Conservation (phyloP, 2,113 vertebrate genomes). For the Chroicocephalus ridibundus region DNA sequence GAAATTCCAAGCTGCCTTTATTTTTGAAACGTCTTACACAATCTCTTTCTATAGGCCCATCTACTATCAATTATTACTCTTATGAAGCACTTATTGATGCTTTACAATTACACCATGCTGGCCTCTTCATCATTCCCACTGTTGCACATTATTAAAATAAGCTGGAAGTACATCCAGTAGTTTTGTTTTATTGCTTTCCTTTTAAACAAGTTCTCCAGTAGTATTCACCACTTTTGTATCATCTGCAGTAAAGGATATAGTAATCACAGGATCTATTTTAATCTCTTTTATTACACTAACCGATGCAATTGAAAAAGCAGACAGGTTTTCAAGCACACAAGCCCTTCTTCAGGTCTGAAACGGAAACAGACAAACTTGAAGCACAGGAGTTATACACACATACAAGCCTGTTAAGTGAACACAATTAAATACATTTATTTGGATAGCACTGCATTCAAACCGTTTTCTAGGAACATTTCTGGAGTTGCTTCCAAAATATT, state of each 20-base stretch:
- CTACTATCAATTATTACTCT: background rate
- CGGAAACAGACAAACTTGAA: background rate
- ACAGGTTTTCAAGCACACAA: background rate
- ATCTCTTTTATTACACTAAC: background rate
- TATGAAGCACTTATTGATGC: background rate
- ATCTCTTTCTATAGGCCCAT: background rate
- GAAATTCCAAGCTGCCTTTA: background rate
- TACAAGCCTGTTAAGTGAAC: background rate
- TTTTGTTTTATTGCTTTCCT: background rate
- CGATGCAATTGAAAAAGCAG: background rate
- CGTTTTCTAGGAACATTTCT: background rate
- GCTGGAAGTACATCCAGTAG: background rate
- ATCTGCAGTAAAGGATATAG: background rate
- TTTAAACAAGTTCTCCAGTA: background rate
- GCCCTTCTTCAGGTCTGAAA: background rate
- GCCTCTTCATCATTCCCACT: background rate
- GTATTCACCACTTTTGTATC: background rate
- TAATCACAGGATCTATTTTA: background rate
- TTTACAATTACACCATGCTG: background rate
- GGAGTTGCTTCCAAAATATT: background rate
- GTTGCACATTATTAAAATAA: background rate
- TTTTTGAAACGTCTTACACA: background rate
- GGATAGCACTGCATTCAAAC: background rate
- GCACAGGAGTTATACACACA: rapidly evolving
- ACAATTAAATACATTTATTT: background rate